phyloP scores from a whole-genome alignment of 1,140 invertebrate genomes.

The Aphis gossypii region DNA sequence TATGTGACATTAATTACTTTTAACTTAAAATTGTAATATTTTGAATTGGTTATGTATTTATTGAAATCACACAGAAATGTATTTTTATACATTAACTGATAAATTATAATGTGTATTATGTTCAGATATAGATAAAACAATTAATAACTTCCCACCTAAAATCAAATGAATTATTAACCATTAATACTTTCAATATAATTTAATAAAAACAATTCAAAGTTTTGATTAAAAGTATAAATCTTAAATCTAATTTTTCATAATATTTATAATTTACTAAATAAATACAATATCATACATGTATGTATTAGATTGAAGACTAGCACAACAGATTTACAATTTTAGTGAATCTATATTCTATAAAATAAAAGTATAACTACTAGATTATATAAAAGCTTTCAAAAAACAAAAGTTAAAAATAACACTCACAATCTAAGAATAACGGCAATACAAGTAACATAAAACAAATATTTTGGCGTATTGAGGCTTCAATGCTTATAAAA shows the following conservation, averaged over 20 bases:
- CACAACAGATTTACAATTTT: background rate
- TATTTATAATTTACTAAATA: background rate
- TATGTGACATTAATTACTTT: background rate
- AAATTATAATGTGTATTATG: background rate
- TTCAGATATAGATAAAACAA: background rate
- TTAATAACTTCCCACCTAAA: background rate
- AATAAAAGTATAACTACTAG: background rate
- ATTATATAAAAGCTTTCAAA: background rate
- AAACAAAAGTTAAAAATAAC: background rate
- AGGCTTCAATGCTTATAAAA: background rate
- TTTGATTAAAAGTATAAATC: background rate
- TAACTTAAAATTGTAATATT: background rate
- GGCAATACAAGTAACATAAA: background rate
- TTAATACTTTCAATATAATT: background rate
- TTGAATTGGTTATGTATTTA: background rate
- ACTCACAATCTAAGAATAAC: background rate
- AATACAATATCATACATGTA: background rate
- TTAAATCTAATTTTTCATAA: background rate
- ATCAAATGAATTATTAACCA: background rate
- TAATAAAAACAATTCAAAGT: background rate
- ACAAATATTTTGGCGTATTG: constrained; percentile 9
- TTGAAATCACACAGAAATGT: background rate
- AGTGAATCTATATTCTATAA: background rate
- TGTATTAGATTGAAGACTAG: background rate
- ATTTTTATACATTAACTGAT: background rate